Evolutionary conservation across 64 coral and sea anemone species (phyloP).

Genomic region (Montipora sp.): DNA sequence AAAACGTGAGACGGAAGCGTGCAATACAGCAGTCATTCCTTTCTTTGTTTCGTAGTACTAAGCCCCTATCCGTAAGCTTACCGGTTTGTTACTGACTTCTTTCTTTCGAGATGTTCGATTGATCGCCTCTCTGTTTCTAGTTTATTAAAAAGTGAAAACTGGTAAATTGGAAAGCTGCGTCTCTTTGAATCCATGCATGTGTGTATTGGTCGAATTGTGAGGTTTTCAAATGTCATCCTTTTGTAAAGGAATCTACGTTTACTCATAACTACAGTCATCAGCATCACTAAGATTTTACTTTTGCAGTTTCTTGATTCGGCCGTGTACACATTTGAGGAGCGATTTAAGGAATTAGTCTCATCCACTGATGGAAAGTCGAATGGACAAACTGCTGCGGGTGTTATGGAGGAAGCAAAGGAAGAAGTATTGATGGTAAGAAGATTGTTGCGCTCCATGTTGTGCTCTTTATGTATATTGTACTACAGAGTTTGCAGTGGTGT

Average conservation of each 20-base stretch:
- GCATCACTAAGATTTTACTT: neutral
- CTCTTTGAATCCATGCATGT: no score
- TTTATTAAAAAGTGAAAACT: no score
- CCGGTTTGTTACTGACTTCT: no score
- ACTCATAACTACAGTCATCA: neutral
- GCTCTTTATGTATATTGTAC: neutral
- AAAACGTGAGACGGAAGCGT: no score
- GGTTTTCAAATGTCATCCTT: neutral
- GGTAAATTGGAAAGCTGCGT: no score
- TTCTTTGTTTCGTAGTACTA: no score
- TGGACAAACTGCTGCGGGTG: slow-evolving; percentile 68
- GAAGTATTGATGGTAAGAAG: slow-evolving; percentile 74
- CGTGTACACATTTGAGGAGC: slow-evolving; percentile 82
- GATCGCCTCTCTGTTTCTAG: no score
- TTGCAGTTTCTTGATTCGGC: slow-evolving; percentile 74
- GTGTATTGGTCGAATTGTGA: no score
- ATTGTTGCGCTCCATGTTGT: neutral
- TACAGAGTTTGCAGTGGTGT: no score
- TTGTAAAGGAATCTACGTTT: neutral
- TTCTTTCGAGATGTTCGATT: no score
- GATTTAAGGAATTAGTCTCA: slow-evolving; percentile 69
- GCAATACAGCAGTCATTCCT: no score
- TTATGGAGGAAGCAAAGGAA: slow-evolving; percentile 70
- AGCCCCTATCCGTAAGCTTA: no score
- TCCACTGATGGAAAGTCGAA: slow-evolving; percentile 60